A percentile compares a stretch with the other conserved stretches of the same genome.
phyloP scores from a whole-genome alignment of 2,797 vertebrate species.

The Ceryle rudis region DNA sequence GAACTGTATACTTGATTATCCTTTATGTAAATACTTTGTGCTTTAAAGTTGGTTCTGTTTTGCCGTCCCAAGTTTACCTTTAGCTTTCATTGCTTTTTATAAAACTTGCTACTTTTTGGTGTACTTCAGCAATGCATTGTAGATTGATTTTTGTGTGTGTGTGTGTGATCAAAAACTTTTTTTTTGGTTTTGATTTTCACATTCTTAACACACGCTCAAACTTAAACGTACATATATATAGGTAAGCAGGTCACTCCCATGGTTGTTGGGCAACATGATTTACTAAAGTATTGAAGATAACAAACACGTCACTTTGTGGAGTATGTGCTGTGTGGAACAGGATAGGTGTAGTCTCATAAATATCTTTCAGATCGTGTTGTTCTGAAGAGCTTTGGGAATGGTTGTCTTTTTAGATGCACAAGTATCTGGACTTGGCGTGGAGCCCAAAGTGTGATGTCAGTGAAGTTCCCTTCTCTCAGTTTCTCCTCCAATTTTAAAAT shows the following conservation, averaged over 20 bases:
- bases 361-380: conserved; percentile 1
- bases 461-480: neutral
- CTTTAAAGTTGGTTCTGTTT: neutral
- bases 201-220: neutral
- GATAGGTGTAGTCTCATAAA: conserved; percentile 25
- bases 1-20: neutral
- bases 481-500: neutral
- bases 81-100: neutral
- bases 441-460: neutral
- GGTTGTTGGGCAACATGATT: conserved; percentile 15
- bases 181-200: neutral
- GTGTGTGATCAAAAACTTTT: neutral
- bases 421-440: neutral
- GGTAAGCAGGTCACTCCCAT: conserved; percentile 40
- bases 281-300: conserved; percentile 14
- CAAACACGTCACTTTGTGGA: neutral
- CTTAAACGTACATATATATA: neutral
- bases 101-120: neutral
- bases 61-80: neutral
- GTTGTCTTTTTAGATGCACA: neutral
- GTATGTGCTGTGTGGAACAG: conserved; percentile 1
- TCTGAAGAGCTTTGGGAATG: neutral
- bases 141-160: neutral
- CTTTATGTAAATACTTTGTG: neutral
- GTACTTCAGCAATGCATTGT: neutral